Conservation (phyloP, 2,113 vertebrate species). For the Sprattus sprattus region DNA sequence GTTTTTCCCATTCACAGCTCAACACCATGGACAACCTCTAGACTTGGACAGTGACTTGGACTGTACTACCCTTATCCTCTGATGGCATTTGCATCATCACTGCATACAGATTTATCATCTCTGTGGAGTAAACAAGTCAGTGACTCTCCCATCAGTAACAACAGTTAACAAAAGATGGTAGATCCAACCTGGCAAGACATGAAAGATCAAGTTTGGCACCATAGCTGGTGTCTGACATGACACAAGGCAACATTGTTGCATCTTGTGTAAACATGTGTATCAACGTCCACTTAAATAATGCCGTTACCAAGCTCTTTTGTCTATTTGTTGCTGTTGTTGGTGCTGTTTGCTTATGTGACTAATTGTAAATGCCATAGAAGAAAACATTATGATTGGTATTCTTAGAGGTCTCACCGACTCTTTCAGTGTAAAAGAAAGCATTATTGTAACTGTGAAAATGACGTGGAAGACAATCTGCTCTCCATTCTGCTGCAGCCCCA, state of each 20-base stretch:
- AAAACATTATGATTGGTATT: not conserved
- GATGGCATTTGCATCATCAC: not conserved
- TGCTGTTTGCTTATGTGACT: not conserved
- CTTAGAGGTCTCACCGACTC: not conserved
- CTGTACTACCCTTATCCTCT: not conserved
- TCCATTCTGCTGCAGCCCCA: not conserved
- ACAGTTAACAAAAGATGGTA: not conserved
- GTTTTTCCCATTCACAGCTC: slow-evolving; percentile 4
- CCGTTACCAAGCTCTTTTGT: not conserved
- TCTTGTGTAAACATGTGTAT: not conserved
- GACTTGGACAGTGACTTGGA: not conserved
- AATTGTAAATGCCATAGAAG: not conserved
- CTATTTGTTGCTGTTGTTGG: not conserved
- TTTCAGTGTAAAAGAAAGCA: not conserved
- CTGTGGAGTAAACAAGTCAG: not conserved
- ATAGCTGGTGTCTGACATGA: not conserved
- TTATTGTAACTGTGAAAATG: not conserved
- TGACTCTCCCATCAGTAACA: not conserved
- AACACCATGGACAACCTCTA: not conserved
- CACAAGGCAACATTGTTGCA: not conserved
- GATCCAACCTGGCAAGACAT: not conserved
- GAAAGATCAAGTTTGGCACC: not conserved
- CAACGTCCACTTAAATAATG: no score
- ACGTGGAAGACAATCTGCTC: not conserved
- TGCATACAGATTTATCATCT: not conserved